Base-by-base conservation (phyloP, 2,888 invertebrate genomes). In the Siphlonurus alternatus region DNA sequence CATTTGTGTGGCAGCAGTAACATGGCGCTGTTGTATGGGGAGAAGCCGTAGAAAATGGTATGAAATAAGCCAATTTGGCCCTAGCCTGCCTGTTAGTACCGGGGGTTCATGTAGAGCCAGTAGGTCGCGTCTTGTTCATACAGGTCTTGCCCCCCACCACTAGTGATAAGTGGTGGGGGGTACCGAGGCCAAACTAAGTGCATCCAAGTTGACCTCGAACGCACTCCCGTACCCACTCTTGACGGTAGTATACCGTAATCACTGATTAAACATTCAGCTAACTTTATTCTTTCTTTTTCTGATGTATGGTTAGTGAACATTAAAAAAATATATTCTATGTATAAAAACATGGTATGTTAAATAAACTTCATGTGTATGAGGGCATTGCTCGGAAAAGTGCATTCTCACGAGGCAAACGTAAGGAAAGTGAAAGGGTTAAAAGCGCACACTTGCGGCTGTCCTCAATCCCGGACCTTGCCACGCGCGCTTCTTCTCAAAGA, bases 61-160 rank as follows among this genome's bases (percentile, higher is more conserved):
- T 38, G 38, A 38, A 38, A 38, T 38, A 38, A 38, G 38, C 38
- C 38, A 38, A 38, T 38, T 38, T 38, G 38, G 38, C 15, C 38
- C 38, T 38, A 38, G 38, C 38, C 15, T 38, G 38, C 38, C 38
- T 38, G 38, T 15, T 10, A 5, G 38, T 5, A 38, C 7, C 38
- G 38, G 38, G 38, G 5, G 38, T 15, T 5, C 38, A 38, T 38
- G 38, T 38, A 10, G 5, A 10, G 38, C 38, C 38, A 38, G 38
- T 38, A 38, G 38, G 38, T 38, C 38, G 38, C 38, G 38, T 38
- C 38, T 10, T 38, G n/a, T 38, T 10, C 38, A 38, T 38, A 38
- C 38, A 38, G 38, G 38, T 38, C 38, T 56, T 56, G 56, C 56
- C 56, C 56, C 56, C 56, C 56, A 56, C 56, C 56, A 56, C 56